Evolutionary conservation across 2,888 invertebrate genomes (phyloP).

Genomic region (Gisinianus flammeolus): DNA sequence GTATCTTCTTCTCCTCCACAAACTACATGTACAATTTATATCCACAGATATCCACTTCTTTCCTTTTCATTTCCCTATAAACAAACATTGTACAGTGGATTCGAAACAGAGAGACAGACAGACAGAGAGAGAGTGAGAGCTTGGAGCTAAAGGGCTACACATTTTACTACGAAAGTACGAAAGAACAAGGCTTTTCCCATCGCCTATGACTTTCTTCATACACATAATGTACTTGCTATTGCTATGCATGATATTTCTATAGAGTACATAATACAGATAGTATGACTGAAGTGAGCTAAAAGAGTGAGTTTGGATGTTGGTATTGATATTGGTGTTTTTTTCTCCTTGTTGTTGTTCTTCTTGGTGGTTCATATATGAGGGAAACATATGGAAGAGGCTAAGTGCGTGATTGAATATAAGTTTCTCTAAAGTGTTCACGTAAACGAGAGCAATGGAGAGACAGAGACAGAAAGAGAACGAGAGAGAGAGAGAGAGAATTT

Average conservation of each 20-base stretch:
- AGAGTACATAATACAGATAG: conserved; percentile 3
- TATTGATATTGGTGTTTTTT: neutral
- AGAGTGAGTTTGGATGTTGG: neutral
- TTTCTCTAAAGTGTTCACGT: neutral
- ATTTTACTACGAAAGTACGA: too few species aligned
- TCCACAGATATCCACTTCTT: neutral
- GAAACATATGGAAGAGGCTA: neutral
- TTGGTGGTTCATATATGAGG: too few species aligned
- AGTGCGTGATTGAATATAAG: neutral
- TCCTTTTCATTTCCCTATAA: conserved; percentile 19
- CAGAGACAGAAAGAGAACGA: neutral
- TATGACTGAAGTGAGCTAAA: neutral
- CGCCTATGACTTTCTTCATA: too few species aligned
- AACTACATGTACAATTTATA: conserved; percentile 2
- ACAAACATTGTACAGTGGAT: neutral
- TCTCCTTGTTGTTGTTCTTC: neutral
- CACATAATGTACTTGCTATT: too few species aligned
- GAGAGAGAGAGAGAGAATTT: conserved; percentile 2
- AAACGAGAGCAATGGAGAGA: neutral
- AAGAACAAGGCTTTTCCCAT: too few species aligned
- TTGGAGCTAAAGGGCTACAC: too few species aligned
- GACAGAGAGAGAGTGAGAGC: neutral
- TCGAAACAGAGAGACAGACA: too few species aligned
- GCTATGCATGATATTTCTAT: too few species aligned
- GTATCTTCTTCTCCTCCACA: neutral